Percentiles rank a stretch among this genome's conserved stretches.
Evolutionary conservation across 2,888 invertebrate genomes (phyloP).

Genomic region (Phasia obesa): DNA sequence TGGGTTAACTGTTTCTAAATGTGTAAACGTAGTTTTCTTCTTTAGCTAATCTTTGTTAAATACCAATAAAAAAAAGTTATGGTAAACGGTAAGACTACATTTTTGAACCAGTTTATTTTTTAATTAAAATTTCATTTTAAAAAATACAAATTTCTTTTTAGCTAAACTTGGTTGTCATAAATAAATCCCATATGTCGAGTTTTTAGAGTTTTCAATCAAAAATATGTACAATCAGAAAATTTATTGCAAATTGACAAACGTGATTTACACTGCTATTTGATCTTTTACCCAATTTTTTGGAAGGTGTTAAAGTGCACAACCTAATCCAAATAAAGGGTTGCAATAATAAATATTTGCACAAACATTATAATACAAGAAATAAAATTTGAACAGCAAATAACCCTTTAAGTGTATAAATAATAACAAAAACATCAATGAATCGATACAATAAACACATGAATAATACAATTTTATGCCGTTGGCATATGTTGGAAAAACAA

Average conservation of each 20-base stretch:
- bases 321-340: constrained; percentile 74
- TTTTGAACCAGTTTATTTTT: too few relatives aligned
- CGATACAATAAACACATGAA: constrained; percentile 72
- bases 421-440: constrained; percentile 49
- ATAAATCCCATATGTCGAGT: constrained; percentile 35
- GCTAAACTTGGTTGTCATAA: too few relatives aligned
- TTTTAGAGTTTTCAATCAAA: constrained; percentile 18
- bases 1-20: too few relatives aligned
- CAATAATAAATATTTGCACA: constrained; percentile 73
- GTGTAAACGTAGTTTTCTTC: too few relatives aligned
- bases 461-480: constrained; percentile 73
- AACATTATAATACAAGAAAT: constrained; percentile 64
- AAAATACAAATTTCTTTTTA: too few relatives aligned
- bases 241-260: constrained; percentile 77
- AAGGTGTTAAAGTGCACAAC: constrained; percentile 65
- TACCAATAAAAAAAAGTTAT: too few relatives aligned
- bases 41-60: too few relatives aligned
- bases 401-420: constrained; percentile 61
- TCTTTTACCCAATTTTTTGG: constrained; percentile 14
- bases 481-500: constrained; percentile 67
- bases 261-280: constrained; percentile 60
- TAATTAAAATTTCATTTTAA: too few relatives aligned
- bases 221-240: constrained; percentile 73
- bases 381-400: constrained; percentile 67
- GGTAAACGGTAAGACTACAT: too few relatives aligned